These are phyloP conservation scores for Ditylenchus dipsaci DNA, from an alignment of 1,140 invertebrate genomes.

Conservation along the genomic window DNA sequence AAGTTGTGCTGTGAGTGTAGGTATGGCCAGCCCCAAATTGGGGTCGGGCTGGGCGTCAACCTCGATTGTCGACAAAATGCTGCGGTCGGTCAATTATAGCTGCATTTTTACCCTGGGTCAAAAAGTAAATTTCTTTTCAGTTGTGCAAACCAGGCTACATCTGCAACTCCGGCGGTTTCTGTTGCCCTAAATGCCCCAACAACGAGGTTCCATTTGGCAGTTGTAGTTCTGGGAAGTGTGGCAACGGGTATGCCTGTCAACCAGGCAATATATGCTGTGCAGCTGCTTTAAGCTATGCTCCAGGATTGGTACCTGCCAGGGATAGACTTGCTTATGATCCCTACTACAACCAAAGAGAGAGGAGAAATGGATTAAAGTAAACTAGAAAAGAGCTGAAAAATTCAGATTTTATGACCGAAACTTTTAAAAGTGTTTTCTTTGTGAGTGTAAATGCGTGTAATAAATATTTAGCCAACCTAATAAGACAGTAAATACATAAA, in stretches of 20 bases:
- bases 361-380: too few relatives aligned
- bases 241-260: background rate
- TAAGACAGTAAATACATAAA: too few relatives aligned
- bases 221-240: conserved; percentile 8
- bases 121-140: background rate
- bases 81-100: background rate
- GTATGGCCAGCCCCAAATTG: background rate
- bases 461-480: too few relatives aligned
- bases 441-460: too few relatives aligned
- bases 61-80: background rate
- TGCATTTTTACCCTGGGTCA: background rate
- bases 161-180: conserved; percentile 14
- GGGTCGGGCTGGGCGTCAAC: background rate
- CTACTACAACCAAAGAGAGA: background rate
- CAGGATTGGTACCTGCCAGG: background rate
- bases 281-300: background rate
- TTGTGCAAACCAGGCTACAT: conserved; percentile 3
- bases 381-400: too few relatives aligned
- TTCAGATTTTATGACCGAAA: too few relatives aligned
- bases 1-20: conserved; percentile 12
- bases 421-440: too few relatives aligned
- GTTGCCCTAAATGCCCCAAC: conserved; percentile 14
- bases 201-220: conserved; percentile 9
- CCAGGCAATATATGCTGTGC: background rate
- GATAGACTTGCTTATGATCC: background rate